Conservation (phyloP, 2,797 vertebrate genomes). For the Florisuga fusca region DNA sequence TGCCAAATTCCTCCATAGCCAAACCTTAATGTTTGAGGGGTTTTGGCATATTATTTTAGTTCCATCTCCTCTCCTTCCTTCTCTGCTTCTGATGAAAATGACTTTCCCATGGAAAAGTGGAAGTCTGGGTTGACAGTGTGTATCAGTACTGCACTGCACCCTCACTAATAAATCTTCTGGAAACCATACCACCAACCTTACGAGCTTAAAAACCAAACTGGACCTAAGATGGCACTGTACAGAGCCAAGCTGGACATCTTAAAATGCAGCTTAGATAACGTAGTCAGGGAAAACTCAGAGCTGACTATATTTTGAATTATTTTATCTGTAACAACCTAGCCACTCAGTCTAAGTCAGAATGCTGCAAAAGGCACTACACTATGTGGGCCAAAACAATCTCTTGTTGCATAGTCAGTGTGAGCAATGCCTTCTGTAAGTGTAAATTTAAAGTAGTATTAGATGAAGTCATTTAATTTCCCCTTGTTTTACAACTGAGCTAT, state of each 20-base stretch:
- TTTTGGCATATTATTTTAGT: neutral
- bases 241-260: neutral
- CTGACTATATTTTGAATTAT: neutral
- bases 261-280: neutral
- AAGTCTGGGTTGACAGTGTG: neutral
- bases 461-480: slow-evolving; percentile 1
- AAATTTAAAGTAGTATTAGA: neutral
- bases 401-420: neutral
- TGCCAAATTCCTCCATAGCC: neutral
- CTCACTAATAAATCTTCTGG: neutral
- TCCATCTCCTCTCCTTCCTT: neutral
- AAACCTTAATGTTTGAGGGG: neutral
- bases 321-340: neutral
- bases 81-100: too few relatives aligned
- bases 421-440: neutral
- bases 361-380: neutral
- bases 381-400: neutral
- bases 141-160: neutral
- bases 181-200: neutral
- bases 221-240: neutral
- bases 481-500: neutral
- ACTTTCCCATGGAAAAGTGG: neutral
- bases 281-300: neutral
- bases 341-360: neutral
- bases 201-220: neutral